These are phyloP conservation scores for Psittacus erithacus DNA, from an alignment of 2,113 vertebrate species.

Conservation along the genomic window DNA sequence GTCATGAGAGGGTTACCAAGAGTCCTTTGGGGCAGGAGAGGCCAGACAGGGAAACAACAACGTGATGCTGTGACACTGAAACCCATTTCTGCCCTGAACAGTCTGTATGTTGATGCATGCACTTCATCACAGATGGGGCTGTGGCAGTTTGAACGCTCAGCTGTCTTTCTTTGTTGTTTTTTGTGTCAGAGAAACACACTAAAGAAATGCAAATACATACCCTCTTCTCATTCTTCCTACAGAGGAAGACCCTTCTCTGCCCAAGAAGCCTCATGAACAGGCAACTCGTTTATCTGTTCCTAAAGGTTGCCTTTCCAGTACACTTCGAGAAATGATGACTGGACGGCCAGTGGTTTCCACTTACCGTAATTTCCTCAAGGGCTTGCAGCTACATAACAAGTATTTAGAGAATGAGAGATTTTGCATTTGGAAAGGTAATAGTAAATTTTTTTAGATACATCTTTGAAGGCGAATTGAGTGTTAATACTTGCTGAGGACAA, in stretches of 20 bases:
- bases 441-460: not conserved
- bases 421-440: conserved; percentile 67
- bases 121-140: no score
- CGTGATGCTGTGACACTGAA: not conserved
- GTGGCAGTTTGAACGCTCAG: not conserved
- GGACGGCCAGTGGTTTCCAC: conserved; percentile 49
- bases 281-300: conserved; percentile 56
- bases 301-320: not conserved
- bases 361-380: conserved; percentile 63
- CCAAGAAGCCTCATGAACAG: conserved; percentile 22
- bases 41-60: not conserved
- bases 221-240: not conserved
- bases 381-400: conserved; percentile 57
- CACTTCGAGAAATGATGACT: conserved; percentile 49
- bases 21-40: not conserved
- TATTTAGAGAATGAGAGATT: conserved; percentile 55
- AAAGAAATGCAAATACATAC: not conserved
- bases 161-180: not conserved
- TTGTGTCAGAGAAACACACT: not conserved
- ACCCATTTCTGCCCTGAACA: not conserved
- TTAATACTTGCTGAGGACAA: not conserved
- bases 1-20: not conserved
- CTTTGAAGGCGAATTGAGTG: not conserved
- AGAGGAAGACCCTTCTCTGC: conserved; percentile 21
- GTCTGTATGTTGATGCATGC: accelerated